Evolutionary conservation across 2,888 invertebrate genomes (phyloP), one percentile per base, ranked within the genome.

Genomic region (Boloria selene): DNA sequence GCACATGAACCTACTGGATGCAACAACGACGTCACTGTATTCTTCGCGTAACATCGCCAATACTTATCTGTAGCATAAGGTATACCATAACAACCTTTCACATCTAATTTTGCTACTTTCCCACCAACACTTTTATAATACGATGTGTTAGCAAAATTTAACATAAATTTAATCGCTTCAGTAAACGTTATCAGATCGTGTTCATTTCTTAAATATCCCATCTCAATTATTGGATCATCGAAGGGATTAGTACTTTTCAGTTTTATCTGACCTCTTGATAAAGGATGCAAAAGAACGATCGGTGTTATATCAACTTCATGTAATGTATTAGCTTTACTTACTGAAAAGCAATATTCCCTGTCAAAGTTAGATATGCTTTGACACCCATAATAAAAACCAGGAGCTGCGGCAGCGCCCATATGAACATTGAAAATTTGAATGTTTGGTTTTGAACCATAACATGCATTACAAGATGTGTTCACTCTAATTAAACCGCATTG

Each of bases 31-130:
- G 91, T 84, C 0, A 93, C 93, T 17, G 93, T 83, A 68, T 93
- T 92, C 49, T 91, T 87, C 0, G 93, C 88, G 74, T 94, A 93
- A 75, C 96, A 96, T 52, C 87, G 87, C 94, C 95, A 95, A 74
- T 95, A 96, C 0, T 84, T 83, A 77, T 95, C 93, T 0, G 93
- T 87, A 18, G 88, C 93, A 76, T 93, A 93, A 0, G 75, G 70
- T 4, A 87, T 74, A 1, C 84, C 75, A 7, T 87, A 84, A 75
- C 95, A 95, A 0, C 90, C 93, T 0, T 92, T 89, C 0, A 95
- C 87, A 4, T 80, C 74, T 45, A 85, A 61, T 60, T 74, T 78
- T 0, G 79, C 79, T 6, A 88, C 54, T 49, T 73, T 73, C 2
- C 82, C 85, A 5, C 74, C 71, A 4, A 82, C 82, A 49, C 79